phyloP scores from a whole-genome alignment of 23 tunicate species.

The Trididemnum clinides region DNA sequence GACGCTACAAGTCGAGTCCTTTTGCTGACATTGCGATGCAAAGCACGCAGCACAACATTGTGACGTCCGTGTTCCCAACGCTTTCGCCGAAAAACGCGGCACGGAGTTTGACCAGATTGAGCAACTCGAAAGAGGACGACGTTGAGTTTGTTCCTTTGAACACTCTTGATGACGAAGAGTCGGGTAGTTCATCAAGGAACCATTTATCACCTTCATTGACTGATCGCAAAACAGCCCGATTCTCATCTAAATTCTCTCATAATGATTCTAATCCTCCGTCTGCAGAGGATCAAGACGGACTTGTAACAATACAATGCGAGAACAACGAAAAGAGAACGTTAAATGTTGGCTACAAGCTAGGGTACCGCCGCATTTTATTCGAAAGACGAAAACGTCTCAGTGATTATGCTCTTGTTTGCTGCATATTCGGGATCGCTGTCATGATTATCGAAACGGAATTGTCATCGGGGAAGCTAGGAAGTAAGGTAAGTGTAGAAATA shows the following conservation, averaged over 20 bases:
- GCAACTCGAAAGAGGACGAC: constrained; percentile 24
- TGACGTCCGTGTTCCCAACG: constrained; percentile 64
- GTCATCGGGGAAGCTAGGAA: constrained; percentile 74
- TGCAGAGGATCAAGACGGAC: not conserved
- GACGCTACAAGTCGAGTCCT: constrained; percentile 24
- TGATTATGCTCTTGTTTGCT: constrained; percentile 90
- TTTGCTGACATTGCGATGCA: constrained; percentile 83
- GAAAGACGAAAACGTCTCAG: constrained; percentile 88
- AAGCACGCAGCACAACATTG: constrained; percentile 76
- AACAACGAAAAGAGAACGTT: not conserved
- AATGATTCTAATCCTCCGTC: too few relatives aligned
- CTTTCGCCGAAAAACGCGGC: constrained; percentile 23
- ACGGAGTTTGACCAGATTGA: constrained; percentile 39
- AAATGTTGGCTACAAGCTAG: constrained; percentile 73
- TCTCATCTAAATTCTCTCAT: not conserved
- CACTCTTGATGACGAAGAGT: not conserved
- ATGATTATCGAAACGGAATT: constrained; percentile 99
- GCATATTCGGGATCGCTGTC: constrained; percentile 93
- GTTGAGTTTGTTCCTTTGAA: constrained; percentile 48
- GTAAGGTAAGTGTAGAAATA: constrained; percentile 67
- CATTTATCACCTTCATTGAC: not conserved
- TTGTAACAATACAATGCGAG: constrained; percentile 3
- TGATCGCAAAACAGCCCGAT: too few relatives aligned
- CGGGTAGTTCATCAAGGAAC: not conserved
- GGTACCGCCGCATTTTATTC: constrained; percentile 90